Conservation (phyloP, 2,888 invertebrate species). For the Caenorhabditis angaria region DNA sequence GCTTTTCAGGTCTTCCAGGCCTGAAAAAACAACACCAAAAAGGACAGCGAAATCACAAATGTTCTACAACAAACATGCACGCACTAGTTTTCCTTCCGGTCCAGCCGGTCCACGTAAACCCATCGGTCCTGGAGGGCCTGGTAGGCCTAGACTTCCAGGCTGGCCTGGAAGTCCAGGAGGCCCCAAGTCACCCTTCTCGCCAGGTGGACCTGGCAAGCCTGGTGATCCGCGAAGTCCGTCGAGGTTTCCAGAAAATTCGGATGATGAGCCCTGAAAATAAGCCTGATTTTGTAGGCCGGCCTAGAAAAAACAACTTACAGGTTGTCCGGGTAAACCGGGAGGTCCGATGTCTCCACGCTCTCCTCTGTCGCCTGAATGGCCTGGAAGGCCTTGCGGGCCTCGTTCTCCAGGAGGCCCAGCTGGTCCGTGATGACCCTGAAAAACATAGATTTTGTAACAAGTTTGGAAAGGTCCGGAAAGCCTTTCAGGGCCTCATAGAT, state of each 20-base stretch:
- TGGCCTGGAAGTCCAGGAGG: slow-evolving; percentile 57
- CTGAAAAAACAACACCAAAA: slow-evolving; percentile 9
- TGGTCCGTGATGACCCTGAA: slow-evolving; percentile 29
- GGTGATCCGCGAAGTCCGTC: slow-evolving; percentile 56
- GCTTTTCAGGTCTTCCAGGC: too few species aligned
- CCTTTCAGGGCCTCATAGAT: too few species aligned
- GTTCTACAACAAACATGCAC: slow-evolving; percentile 28
- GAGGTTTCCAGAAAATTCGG: slow-evolving; percentile 38
- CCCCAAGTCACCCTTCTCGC: slow-evolving; percentile 64
- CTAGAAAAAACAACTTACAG: slow-evolving; percentile 27
- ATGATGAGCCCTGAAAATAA: slow-evolving; percentile 25
- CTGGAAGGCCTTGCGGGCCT: slow-evolving; percentile 67
- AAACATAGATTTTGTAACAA: neutral
- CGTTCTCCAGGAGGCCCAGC: slow-evolving; percentile 47
- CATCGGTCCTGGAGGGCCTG: slow-evolving; percentile 64
- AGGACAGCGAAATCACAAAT: slow-evolving; percentile 14
- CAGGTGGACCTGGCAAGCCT: slow-evolving; percentile 60
- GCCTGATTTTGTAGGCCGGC: neutral
- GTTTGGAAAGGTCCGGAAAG: too few species aligned
- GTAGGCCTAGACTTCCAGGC: slow-evolving; percentile 66
- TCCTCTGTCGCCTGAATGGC: slow-evolving; percentile 67
- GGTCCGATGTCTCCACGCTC: slow-evolving; percentile 70
- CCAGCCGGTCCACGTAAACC: slow-evolving; percentile 64
- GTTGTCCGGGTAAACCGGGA: slow-evolving; percentile 65
- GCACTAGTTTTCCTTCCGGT: slow-evolving; percentile 60